A percentile compares a stretch with the other conserved stretches of the same genome.
phyloP scores from a whole-genome alignment of 2,888 invertebrate genomes.

The Zaprionus obscuricornis region DNA sequence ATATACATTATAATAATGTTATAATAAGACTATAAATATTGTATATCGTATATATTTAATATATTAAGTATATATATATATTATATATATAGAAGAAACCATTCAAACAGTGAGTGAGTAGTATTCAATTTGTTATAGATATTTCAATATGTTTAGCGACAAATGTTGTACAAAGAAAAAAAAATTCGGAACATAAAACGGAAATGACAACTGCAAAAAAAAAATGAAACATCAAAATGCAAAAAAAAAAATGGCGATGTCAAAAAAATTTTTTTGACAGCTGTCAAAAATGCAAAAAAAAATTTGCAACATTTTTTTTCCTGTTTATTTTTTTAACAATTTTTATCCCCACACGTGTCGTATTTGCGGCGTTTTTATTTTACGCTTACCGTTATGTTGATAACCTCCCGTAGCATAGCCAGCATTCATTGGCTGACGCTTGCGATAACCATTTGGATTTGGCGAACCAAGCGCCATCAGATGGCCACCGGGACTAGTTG shows the following conservation, averaged over 20 bases:
- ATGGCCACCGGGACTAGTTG: conserved; percentile 18
- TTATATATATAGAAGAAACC: conserved; percentile 26
- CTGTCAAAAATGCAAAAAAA: too few species aligned
- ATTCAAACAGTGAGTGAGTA: conserved; percentile 76
- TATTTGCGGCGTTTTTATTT: too few species aligned
- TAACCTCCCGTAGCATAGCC: conserved; percentile 40
- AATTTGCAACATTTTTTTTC: too few species aligned
- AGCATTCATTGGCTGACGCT: conserved; percentile 52
- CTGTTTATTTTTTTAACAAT: too few species aligned
- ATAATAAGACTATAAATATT: conserved; percentile 4
- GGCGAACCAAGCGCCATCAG: conserved; percentile 33
- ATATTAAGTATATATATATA: conserved; percentile 9
- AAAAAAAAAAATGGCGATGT: background rate
- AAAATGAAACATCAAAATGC: background rate
- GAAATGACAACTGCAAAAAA: conserved; percentile 1
- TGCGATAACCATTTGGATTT: conserved; percentile 50
- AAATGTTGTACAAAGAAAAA: conserved; percentile 54
- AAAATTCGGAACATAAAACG: background rate
- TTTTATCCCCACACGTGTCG: too few species aligned
- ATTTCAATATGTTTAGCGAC: conserved; percentile 70
- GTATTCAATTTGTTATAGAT: conserved; percentile 67
- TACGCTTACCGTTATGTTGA: conserved; percentile 62
- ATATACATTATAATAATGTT: too few species aligned
- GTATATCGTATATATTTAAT: conserved; percentile 10
- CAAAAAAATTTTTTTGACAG: background rate